phyloP scores from a whole-genome alignment of 2,888 invertebrate genomes.

The Megalurothrips usitatus region DNA sequence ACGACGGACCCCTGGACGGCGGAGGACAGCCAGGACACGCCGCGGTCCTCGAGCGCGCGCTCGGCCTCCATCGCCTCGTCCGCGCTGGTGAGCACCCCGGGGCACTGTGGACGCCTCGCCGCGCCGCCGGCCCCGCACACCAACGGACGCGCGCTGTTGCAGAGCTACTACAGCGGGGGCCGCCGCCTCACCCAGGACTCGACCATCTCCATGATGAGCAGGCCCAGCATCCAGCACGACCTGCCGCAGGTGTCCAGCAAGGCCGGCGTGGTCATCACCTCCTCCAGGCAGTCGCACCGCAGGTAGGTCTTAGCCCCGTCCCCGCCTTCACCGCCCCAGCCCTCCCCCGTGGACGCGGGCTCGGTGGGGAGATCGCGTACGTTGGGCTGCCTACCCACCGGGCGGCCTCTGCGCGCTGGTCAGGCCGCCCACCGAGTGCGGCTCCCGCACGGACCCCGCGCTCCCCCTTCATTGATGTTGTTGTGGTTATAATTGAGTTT shows the following conservation, averaged over 20 bases:
- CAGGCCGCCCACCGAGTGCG: too few species aligned
- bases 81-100: constrained; percentile 32
- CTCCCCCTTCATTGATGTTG: too few species aligned
- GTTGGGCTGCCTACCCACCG: background rate
- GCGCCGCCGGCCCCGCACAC: too few species aligned
- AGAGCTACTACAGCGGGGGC: constrained; percentile 50
- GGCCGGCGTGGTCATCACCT: constrained; percentile 87
- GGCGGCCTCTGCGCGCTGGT: background rate
- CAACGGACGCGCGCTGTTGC: constrained; percentile 36
- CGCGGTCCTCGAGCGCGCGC: constrained; percentile 36
- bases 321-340: background rate
- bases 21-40: constrained; percentile 35
- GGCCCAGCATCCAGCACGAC: constrained; percentile 60
- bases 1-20: constrained; percentile 2
- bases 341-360: background rate
- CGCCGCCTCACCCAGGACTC: constrained; percentile 50
- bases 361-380: background rate
- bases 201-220: constrained; percentile 34
- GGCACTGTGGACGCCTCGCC: background rate
- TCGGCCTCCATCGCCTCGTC: constrained; percentile 41
- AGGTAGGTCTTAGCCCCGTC: constrained; percentile 54
- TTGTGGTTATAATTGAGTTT: too few species aligned
- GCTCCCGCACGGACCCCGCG: too few species aligned
- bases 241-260: constrained; percentile 59
- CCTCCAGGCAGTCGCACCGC: constrained; percentile 79